Evolutionary conservation across 2,797 vertebrate species (phyloP).

Genomic region (Buphagus erythrorhynchus): DNA sequence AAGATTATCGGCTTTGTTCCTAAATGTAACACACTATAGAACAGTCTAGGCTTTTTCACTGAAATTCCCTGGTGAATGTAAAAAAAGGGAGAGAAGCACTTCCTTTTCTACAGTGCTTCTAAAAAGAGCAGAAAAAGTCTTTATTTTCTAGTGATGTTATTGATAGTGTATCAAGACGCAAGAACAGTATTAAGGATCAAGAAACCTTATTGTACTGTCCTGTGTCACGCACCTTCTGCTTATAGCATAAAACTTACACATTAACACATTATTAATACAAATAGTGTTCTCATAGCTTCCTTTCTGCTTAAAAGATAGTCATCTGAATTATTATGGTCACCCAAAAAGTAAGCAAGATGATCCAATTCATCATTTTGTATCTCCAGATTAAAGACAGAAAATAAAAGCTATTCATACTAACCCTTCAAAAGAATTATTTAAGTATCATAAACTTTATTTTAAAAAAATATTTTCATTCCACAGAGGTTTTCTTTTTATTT

Average conservation of each 20-base stretch:
- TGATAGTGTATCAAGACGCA: neutral
- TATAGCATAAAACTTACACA: neutral
- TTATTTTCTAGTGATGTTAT: neutral
- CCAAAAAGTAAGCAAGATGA: neutral
- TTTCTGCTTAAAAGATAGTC: neutral
- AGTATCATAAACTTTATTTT: neutral
- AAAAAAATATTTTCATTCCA: neutral
- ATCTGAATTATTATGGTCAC: neutral
- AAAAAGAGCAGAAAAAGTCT: neutral
- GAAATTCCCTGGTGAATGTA: conserved; percentile 29
- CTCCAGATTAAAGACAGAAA: neutral
- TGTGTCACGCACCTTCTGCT: neutral
- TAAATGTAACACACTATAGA: conserved; percentile 32
- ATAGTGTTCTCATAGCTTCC: neutral
- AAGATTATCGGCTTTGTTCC: conserved; percentile 42
- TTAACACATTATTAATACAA: neutral
- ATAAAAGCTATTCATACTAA: neutral
- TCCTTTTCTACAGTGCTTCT: conserved; percentile 3
- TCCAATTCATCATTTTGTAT: neutral
- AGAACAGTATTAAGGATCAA: neutral
- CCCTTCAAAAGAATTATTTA: neutral
- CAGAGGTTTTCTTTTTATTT: neutral
- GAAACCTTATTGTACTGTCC: neutral
- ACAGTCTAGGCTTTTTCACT: conserved; percentile 13
- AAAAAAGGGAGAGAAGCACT: conserved; percentile 9